A percentile compares a stretch with the other conserved stretches of the same genome.
These are phyloP conservation scores for Cheiracanthium punctorium DNA, from an alignment of 2,888 invertebrate genomes.

Conservation along the genomic window DNA sequence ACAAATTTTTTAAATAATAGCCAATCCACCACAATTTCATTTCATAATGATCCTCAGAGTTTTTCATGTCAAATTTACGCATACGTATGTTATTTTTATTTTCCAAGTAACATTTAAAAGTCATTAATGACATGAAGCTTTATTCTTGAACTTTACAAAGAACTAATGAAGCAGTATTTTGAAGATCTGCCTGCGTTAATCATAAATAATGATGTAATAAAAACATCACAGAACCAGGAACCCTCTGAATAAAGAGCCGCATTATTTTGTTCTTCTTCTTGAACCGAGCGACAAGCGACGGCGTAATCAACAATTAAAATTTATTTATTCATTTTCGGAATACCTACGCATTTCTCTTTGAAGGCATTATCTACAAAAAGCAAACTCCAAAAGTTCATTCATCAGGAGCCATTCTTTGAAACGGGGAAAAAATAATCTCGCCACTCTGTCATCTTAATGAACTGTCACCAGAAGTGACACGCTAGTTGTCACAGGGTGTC, in stretches of 20 bases:
- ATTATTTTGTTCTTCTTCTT: not conserved
- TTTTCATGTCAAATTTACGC: too few relatives aligned
- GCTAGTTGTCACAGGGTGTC: slow-evolving; percentile 43
- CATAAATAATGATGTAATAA: too few relatives aligned
- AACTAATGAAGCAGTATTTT: too few relatives aligned
- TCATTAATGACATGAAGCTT: too few relatives aligned
- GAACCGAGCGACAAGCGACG: not conserved
- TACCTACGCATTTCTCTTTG: slow-evolving; percentile 2
- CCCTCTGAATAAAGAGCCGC: slow-evolving; percentile 6
- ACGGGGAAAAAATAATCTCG: not conserved
- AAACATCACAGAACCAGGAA: too few relatives aligned
- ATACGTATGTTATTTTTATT: too few relatives aligned
- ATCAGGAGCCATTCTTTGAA: not conserved
- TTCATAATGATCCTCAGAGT: too few relatives aligned
- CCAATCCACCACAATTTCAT: too few relatives aligned
- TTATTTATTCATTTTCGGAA: not conserved
- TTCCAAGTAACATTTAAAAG: too few relatives aligned
- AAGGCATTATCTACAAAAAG: not conserved
- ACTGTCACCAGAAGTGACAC: slow-evolving; percentile 61
- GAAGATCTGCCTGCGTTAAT: too few relatives aligned
- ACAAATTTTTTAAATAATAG: too few relatives aligned
- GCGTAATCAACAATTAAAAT: slow-evolving; percentile 3
- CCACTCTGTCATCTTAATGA: slow-evolving; percentile 65
- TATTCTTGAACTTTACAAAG: too few relatives aligned
- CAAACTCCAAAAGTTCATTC: slow-evolving; percentile 10